Percentiles rank a stretch among this genome's conserved stretches.
phyloP scores from a whole-genome alignment of 2,888 invertebrate genomes.

The Baccha elongata region DNA sequence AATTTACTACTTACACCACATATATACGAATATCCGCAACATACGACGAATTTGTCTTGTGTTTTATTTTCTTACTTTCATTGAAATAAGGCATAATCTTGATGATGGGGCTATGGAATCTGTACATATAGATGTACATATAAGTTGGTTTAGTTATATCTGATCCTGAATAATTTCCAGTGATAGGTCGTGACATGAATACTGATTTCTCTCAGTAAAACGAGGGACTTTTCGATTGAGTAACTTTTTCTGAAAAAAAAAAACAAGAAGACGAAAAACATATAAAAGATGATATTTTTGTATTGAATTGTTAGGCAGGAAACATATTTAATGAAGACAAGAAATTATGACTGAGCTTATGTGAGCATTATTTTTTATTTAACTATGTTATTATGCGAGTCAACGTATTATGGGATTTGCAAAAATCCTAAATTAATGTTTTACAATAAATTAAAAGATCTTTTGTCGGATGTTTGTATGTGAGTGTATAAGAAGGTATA shows the following conservation, averaged over 20 bases:
- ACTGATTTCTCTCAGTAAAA: conserved; percentile 47
- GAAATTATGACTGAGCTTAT: conserved; percentile 51
- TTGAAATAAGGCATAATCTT: conserved; percentile 37
- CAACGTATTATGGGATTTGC: conserved; percentile 36
- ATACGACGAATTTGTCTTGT: conserved; percentile 24
- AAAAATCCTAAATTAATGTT: conserved; percentile 39
- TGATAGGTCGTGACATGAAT: conserved; percentile 70
- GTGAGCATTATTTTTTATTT: conserved; percentile 34
- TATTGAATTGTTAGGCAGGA: conserved; percentile 52
- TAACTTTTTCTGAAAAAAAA: conserved; percentile 6
- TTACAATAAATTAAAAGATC: conserved; percentile 27
- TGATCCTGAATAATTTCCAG: conserved; percentile 64
- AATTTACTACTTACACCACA: conserved; percentile 25
- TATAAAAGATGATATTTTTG: neutral
- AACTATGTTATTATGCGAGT: conserved; percentile 52
- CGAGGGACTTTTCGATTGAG: conserved; percentile 32
- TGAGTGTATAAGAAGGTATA: neutral
- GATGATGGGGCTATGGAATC: conserved; percentile 49
- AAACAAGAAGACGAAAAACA: neutral
- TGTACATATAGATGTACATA: conserved; percentile 18
- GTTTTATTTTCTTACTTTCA: conserved; percentile 9
- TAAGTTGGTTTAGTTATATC: conserved; percentile 56
- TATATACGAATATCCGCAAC: conserved; percentile 17
- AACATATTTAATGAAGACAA: conserved; percentile 58
- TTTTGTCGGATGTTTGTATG: neutral